Percentiles rank a stretch among this genome's conserved stretches.
Conservation (phyloP, 2,888 invertebrate genomes). For the Standfussiana lucernea region DNA sequence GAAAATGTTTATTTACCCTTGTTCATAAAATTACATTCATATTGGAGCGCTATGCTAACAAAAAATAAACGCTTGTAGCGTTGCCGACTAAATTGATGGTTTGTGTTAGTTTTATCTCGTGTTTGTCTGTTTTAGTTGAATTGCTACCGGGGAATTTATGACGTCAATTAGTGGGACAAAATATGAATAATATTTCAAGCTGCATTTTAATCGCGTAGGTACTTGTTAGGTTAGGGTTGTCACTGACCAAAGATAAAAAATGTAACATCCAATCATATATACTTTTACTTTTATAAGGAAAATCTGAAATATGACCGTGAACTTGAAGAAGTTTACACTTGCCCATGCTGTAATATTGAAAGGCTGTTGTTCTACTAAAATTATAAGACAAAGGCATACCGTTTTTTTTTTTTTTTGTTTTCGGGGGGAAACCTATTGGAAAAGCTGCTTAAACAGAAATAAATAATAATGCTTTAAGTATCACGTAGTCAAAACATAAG, state of each 20-base stretch:
- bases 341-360: not conserved
- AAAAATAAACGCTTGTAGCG: slow-evolving; percentile 24
- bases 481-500: not conserved
- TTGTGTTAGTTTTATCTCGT: slow-evolving; percentile 35
- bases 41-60: slow-evolving; percentile 21
- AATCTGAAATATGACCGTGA: not conserved
- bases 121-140: slow-evolving; percentile 36
- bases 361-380: not conserved
- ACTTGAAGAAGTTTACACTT: not conserved
- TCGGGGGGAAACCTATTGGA: too few relatives aligned
- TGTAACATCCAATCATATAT: not conserved
- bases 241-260: not conserved
- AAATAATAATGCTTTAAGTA: not conserved
- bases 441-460: not conserved
- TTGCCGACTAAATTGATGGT: slow-evolving; percentile 37
- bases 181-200: slow-evolving; percentile 11
- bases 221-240: not conserved
- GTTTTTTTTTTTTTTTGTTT: too few relatives aligned
- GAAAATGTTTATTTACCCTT: slow-evolving; percentile 25
- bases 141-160: slow-evolving; percentile 33
- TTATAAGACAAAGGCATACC: not conserved
- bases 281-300: not conserved
- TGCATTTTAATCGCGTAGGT: slow-evolving; percentile 8
- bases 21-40: slow-evolving; percentile 26
- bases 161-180: slow-evolving; percentile 29